Conservation (phyloP, 2,888 invertebrate species). For the Cantharis rufa region DNA sequence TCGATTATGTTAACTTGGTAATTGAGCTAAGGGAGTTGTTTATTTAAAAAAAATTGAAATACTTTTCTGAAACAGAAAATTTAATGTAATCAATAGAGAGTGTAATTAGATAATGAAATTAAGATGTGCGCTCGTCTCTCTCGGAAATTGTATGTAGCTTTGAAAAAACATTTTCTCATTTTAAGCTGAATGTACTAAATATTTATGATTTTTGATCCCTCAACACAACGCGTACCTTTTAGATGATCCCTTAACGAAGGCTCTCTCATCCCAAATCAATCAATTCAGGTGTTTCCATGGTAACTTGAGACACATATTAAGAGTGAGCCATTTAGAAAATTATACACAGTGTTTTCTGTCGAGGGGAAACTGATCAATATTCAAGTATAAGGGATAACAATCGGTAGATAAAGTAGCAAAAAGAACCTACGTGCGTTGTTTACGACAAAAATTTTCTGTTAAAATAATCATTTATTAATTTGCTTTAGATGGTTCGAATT, state of each 20-base stretch:
- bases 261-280: conserved; percentile 33
- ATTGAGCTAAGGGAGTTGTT: conserved; percentile 21
- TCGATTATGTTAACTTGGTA: conserved; percentile 28
- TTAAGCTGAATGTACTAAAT: conserved; percentile 27
- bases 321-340: conserved; percentile 34
- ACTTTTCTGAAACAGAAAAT: background rate
- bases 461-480: background rate
- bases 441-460: background rate
- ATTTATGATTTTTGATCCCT: conserved; percentile 33
- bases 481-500: background rate
- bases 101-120: background rate
- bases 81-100: background rate
- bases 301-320: conserved; percentile 34
- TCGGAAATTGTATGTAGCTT: background rate
- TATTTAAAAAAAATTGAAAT: conserved; percentile 5
- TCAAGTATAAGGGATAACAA: conserved; percentile 29
- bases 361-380: conserved; percentile 32
- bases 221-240: conserved; percentile 29
- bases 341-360: conserved; percentile 33
- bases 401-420: conserved; percentile 1
- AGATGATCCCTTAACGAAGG: conserved; percentile 33
- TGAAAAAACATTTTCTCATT: conserved; percentile 9
- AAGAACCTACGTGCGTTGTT: background rate
- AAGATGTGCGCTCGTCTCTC: background rate
- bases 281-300: conserved; percentile 33